Evolutionary conservation across 1,140 invertebrate genomes (phyloP), one percentile per base, ranked within the genome.

Genomic region (Coelopa frigida): DNA sequence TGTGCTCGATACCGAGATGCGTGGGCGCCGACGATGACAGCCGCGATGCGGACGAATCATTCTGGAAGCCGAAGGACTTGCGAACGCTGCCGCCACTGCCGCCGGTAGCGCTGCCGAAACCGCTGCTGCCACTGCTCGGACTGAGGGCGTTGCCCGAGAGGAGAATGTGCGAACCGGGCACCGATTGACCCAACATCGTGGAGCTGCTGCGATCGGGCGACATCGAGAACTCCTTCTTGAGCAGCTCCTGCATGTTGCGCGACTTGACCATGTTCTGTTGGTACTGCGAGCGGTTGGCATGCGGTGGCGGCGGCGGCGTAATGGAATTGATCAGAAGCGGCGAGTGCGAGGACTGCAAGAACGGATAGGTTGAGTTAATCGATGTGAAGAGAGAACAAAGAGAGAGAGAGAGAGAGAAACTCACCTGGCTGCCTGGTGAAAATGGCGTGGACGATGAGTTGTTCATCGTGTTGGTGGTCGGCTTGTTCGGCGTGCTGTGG

Each of bases 1-100:
- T 84, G 70, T 89, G 75, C 12, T 60, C 61, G 65, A 73, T 65
- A 59, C 78, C 56, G 58, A 89, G 82, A 50, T 88, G 71, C 23
- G 85, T 87, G n/a, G 87, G 87, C 12, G 87, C 86, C 21, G 87
- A 89, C 37, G 85, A 87, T 3, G 86, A 89, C 1, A 89, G 70
- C 27, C 85, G 76, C 6, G 84, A 80, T 59, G 61, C 0, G 57
- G 52, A 46, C 32, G 61, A 22, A 43, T 67, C 61, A 11, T 50
- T 43, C 18, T 53, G 63, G 38, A 56, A 56, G 14, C 49, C 58
- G 48, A 66, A 54, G 4, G 60, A 61, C 40, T 61, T 66, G 23
- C 62, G 56, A 12, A 57, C 53, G 18, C 48, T 51, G 27, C 31
- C 45, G 12, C 70, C 23, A 50, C 52, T 67, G 20, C 43, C 55